Base-by-base conservation (phyloP, 2,888 invertebrate species). In the Pollenia labialis region DNA sequence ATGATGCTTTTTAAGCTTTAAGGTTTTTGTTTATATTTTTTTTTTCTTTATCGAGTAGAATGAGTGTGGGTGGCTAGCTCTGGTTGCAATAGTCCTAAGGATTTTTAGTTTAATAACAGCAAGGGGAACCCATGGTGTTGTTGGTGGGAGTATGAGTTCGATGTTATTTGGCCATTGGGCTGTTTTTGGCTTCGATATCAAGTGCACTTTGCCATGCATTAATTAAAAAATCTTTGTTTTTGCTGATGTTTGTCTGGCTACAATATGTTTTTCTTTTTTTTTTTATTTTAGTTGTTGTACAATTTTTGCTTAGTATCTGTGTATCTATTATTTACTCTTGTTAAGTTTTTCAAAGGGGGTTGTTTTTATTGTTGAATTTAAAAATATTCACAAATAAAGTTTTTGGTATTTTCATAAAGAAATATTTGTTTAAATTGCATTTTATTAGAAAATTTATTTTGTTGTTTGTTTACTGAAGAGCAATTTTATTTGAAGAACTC, bases 191-290 rank as follows among this genome's bases (percentile, higher is more conserved):
- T 87, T 87, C 84, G 62, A 81, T 87, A 74, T 84, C 87, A 84
- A 87, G 87, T 87, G 87, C 87, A 87, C 87, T 87, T 87, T 87
- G 79, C 84, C 77, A 77, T 87, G 84, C 87, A 87, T 84, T 87
- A 87, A 87, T 87, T 87, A 87, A 84, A 84, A 87, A 83, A 76
- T 66, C 23, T 80, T 69, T 40, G 40, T 81, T 48, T 32, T 69
- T 74, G 42, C 14, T 74, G 69, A 12, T 72, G 44, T 11, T 64
- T 77, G 84, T 80, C 79, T 84, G 74, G 71, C 75, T 83, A 74
- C 66, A 84, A 74, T 84, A 84, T 74, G 74, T 10, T 71, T 64
- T 79, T 69, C 18, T 72, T 54, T 58, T 75, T 54, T 58, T 75
- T 82, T 23, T 32, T 32, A 32, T 32, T 32, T 75, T 48, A 72